Conservation (phyloP, 2,797 vertebrate genomes). For the Catharus ustulatus region DNA sequence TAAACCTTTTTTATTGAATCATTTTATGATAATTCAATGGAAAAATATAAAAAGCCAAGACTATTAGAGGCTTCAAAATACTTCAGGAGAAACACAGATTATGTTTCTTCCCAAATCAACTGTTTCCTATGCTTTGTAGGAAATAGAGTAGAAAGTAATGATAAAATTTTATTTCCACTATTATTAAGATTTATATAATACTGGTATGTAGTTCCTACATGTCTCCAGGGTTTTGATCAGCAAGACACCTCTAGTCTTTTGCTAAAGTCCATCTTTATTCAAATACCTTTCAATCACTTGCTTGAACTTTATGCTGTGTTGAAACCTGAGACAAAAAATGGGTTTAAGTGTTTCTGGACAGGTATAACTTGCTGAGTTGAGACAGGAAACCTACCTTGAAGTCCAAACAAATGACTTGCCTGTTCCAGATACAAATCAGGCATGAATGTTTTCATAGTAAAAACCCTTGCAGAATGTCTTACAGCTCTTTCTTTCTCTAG, state of each 20-base stretch:
- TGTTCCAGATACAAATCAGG: slow-evolving; percentile 21
- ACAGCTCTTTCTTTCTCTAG: background rate
- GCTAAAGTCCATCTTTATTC: background rate
- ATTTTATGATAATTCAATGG: background rate
- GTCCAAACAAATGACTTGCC: slow-evolving; percentile 36
- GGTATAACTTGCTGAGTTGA: slow-evolving; percentile 32
- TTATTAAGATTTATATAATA: background rate
- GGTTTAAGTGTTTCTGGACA: slow-evolving; percentile 20
- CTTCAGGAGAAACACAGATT: background rate
- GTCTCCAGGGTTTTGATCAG: background rate
- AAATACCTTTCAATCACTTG: background rate
- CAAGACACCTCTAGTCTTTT: background rate
- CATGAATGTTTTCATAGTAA: slow-evolving; percentile 10
- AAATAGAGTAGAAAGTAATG: background rate
- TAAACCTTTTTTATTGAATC: background rate
- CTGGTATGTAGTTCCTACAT: background rate
- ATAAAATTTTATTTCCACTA: background rate
- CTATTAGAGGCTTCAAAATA: background rate
- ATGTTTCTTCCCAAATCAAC: background rate
- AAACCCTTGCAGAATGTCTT: background rate
- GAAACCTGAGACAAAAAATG: slow-evolving; percentile 2
- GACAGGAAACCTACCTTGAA: slow-evolving; percentile 40
- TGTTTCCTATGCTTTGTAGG: background rate
- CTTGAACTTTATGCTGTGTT: background rate
- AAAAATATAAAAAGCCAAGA: background rate